Evolutionary conservation across 1,140 invertebrate genomes (phyloP), one percentile per base, ranked within the genome.

Genomic region (Brachystomella parvula): DNA sequence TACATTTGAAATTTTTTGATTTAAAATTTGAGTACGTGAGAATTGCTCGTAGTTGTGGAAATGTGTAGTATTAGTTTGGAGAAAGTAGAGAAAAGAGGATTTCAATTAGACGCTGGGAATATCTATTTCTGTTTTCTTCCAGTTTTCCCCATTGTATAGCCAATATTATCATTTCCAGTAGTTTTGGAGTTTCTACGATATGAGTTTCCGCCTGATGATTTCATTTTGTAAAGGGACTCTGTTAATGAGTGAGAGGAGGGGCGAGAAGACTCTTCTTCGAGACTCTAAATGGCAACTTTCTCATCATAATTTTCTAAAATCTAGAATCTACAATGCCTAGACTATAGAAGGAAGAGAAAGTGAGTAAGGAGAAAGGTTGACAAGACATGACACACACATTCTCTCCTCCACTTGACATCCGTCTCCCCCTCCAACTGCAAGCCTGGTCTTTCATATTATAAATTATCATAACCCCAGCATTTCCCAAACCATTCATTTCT

Each of bases 161-260:
- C 12, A 53, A 59, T 65, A 53, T 53, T 53, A 53, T 53, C 49
- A 53, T 19, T 53, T 53, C 24, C 49, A 24, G 49, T 12, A 6
- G 12, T 53, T 6, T 12, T 12, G 24, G 24, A 15, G 49, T 53
- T 24, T 26, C 49, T 53, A 6, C 35, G 35, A 19, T 39, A 39
- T 67, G 61, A 67, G 69, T 70, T 71, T 68, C 69, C 66, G 66
- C 69, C 61, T 71, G 58, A 65, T 71, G 69, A 71, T 71, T 71
- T 67, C 69, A 71, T 71, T 71, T 65, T n/a, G n/a, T n/a, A 67
- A 70, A 68, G 59, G 66, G 32, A 62, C 30, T 24, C 26, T 64
- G 33, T 66, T 71, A 70, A 70, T 71, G 66, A 71, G 69, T 64
- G 63, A 60, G 61, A 49, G 26, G 49, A 61, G 32, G 53, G 60